Evolutionary conservation across 1,140 invertebrate genomes (phyloP).

Genomic region (Diabrotica virgifera): DNA sequence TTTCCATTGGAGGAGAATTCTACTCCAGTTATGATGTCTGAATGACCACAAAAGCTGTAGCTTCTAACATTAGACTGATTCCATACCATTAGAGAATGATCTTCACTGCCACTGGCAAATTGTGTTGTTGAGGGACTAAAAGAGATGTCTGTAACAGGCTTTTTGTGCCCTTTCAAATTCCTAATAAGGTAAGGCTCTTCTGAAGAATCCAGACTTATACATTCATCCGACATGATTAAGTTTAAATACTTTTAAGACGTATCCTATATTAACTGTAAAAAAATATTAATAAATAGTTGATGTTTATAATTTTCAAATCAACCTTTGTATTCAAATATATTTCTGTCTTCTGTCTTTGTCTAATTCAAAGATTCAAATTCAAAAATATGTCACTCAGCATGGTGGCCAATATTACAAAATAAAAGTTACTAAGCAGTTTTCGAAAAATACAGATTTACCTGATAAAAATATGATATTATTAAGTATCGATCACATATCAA

Average conservation of each 20-base stretch:
- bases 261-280: too few relatives aligned
- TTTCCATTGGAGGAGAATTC: constrained; percentile 77
- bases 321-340: background rate
- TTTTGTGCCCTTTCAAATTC: constrained; percentile 69
- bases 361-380: background rate
- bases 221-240: background rate
- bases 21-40: constrained; percentile 61
- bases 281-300: too few relatives aligned
- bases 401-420: too few relatives aligned
- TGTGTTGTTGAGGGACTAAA: constrained; percentile 75
- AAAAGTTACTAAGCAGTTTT: too few relatives aligned
- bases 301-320: too few relatives aligned
- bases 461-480: too few relatives aligned
- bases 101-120: constrained; percentile 74
- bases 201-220: background rate
- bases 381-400: background rate
- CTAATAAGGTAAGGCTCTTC: constrained; percentile 8
- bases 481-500: too few relatives aligned
- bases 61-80: constrained; percentile 60
- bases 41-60: constrained; percentile 65
- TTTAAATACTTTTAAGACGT: background rate
- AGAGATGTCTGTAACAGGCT: constrained; percentile 67
- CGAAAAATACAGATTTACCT: too few relatives aligned
- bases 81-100: constrained; percentile 79
- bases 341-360: background rate